A percentile compares a stretch with the other conserved stretches of the same genome.
phyloP scores from a whole-genome alignment of 1,140 invertebrate genomes.

The Alviniconcha marisindica region DNA sequence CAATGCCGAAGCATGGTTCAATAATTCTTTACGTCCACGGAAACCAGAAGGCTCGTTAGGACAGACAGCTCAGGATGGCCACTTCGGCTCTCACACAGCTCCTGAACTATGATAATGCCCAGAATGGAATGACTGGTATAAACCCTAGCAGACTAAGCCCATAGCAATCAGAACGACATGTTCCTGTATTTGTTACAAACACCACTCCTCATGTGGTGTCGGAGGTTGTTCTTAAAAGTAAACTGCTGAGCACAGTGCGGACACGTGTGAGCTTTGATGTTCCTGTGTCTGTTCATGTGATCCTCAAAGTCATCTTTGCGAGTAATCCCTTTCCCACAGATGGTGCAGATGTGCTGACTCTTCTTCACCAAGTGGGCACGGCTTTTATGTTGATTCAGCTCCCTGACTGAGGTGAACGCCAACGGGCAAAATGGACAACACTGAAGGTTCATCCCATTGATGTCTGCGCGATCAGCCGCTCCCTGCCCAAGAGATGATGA shows the following conservation, averaged over 20 bases:
- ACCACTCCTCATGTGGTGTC: background rate
- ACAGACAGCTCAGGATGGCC: too few species aligned
- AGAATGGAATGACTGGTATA: too few species aligned
- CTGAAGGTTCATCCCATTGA: background rate
- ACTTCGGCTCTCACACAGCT: too few species aligned
- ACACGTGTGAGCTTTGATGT: background rate
- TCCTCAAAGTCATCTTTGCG: background rate
- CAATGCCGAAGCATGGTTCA: too few species aligned
- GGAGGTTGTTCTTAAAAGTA: background rate
- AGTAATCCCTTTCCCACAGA: background rate
- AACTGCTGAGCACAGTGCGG: background rate
- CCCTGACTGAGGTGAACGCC: background rate
- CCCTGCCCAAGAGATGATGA: background rate
- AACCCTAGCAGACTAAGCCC: too few species aligned
- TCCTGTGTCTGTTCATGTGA: slow-evolving; percentile 12
- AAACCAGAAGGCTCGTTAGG: too few species aligned
- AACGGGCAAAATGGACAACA: background rate
- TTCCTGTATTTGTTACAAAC: background rate
- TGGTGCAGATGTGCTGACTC: background rate
- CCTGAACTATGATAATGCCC: too few species aligned
- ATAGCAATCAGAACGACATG: background rate
- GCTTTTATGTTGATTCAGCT: background rate
- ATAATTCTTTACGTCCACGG: too few species aligned
- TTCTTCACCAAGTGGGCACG: background rate
- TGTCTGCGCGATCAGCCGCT: background rate